Evolutionary conservation across 2,888 invertebrate species (phyloP).

Genomic region (Limnephilus lunatus): DNA sequence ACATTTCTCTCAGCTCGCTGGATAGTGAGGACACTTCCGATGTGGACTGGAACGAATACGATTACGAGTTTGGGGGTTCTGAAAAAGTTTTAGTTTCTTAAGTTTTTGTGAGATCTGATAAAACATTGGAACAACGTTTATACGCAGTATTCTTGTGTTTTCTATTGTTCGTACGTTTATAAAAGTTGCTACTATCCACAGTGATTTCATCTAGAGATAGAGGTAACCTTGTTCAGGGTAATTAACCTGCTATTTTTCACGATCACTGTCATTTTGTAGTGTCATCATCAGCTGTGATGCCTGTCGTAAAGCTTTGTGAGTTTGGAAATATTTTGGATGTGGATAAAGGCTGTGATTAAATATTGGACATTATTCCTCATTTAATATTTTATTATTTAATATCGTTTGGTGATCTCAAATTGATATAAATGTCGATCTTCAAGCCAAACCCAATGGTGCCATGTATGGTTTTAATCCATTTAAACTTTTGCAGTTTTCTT

Average conservation of each 20-base stretch:
- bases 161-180: background rate
- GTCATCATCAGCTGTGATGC: background rate
- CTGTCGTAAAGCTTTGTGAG: constrained; percentile 8
- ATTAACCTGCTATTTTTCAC: constrained; percentile 21
- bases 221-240: constrained; percentile 7
- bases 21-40: constrained; percentile 50
- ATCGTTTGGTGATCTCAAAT: constrained; percentile 42
- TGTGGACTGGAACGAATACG: constrained; percentile 56
- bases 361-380: constrained; percentile 44
- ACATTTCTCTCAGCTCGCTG: constrained; percentile 31
- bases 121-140: constrained; percentile 7
- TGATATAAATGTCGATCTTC: constrained; percentile 15
- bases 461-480: background rate
- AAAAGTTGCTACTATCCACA: constrained; percentile 4
- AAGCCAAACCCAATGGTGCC: background rate
- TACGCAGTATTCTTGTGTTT: constrained; percentile 9
- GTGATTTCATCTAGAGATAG: constrained; percentile 18
- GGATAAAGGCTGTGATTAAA: constrained; percentile 50
- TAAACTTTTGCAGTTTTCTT: background rate
- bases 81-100: constrained; percentile 59
- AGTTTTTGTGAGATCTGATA: constrained; percentile 46
- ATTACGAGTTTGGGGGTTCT: constrained; percentile 58
- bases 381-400: constrained; percentile 27
- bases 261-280: constrained; percentile 27
- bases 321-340: constrained; percentile 40